Base-by-base conservation (phyloP, 2,113 vertebrate genomes). In the Sturnira hondurensis region DNA sequence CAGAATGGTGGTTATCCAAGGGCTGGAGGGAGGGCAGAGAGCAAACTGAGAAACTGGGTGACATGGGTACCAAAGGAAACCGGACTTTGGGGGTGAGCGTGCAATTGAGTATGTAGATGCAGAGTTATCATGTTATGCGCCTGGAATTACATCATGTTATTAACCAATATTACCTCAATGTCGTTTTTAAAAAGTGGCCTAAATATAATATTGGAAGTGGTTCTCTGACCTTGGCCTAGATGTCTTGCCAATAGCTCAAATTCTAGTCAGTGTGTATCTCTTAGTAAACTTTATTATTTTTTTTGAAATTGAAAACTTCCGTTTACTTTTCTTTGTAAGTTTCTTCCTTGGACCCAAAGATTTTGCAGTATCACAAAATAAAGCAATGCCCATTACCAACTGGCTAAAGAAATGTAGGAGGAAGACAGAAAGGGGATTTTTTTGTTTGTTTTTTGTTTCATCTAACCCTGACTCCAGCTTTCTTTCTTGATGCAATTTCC, bases 331-430 rank as follows among this genome's bases (percentile, higher is more conserved):
- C 47, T 92, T 24, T 20, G 28, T 41, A 93, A 50, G 76, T 68
- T 94, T 91, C 86, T 89, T 45, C 19, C 70, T 84, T 86, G 73
- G 71, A 41, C n/a, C n/a, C 77, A 94, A 5, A 93, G 41, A n/a
- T n/a, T 95, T 91, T 82, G 38, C 16, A 86, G 58, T 71, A 81
- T 92, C 76, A 82, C 38, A 78, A 86, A 96, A 93, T 88, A 95
- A 89, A 43, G 54, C 38, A 74, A 20, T 83, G 33, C 5, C n/a
- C 33, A 45, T 94, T 92, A 96, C 94, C 54, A 89, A 17, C 61
- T 61, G 70, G 26, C 36, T 74, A 78, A 85, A 86, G 31, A 94
- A 78, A 91, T 63, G 70, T 0, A 78, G 16, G 5, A 61, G 33
- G 74, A 87, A 65, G 61, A 85, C 31, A 93, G 33, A 91, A 68